Evolutionary conservation across 2,113 vertebrate species (phyloP), one percentile per base, ranked within the genome.

Genomic region (Nannospalax galili): DNA sequence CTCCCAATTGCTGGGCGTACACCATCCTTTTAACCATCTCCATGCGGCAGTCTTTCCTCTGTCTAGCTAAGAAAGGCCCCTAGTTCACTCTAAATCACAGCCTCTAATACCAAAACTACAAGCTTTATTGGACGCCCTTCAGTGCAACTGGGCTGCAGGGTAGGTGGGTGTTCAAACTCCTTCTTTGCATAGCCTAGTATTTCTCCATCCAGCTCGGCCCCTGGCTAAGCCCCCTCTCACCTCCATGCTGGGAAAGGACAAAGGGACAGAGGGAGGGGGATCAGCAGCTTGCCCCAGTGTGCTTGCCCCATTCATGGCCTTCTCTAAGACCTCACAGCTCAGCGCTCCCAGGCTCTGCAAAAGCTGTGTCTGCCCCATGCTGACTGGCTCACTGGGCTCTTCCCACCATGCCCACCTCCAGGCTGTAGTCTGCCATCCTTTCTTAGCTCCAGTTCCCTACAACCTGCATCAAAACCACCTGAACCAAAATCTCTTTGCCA

Each of bases 281-380:
- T 10, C 2, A 58, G 30, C 0, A 32, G 17, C 20, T 35, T 58
- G 10, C 30, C 14, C 35, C 20, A 22, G 6, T 85, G 48, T 16
- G 7, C 45, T 28, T 78, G 40, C 40, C 37, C n/a, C n/a, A n/a
- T n/a, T n/a, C n/a, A 11, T 64, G n/a, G 72, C 65, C 88, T 3
- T 79, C 40, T 64, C 72, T 7, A 52, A n/a, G 42, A 4, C 72
- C 62, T 19, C 0, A 4, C 6, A n/a, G 7, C 67, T 74, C 19
- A 9, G 35, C 3, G 35, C 30, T 56, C 52, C 58, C 14, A 70
- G 37, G 11, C 58, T 42, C 30, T 0, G 2, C 3, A 62, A 64
- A 16, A 26, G 11, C 52, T 74, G 7, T 2, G 22, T 6, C 2
- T 0, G 2, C 9, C 40, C 28, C 17, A 4, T 15, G 4, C 0